phyloP scores from a whole-genome alignment of 2,797 vertebrate species.

The Leptatherina wallacei region DNA sequence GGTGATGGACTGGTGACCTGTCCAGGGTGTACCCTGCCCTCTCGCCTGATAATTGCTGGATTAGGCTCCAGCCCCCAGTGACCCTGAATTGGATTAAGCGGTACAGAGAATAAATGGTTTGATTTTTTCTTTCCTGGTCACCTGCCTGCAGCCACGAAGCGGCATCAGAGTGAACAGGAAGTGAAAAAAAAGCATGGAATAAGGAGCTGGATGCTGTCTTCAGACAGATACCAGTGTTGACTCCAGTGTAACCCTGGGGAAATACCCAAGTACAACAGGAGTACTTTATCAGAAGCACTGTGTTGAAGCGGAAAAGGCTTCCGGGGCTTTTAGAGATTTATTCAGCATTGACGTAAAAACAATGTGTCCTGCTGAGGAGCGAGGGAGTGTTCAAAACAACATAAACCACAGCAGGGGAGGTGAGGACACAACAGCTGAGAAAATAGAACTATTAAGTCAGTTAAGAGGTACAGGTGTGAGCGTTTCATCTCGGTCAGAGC shows the following conservation, averaged over 20 bases:
- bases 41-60: too few species aligned
- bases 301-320: conserved; percentile 7
- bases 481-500: neutral
- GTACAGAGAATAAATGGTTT: too few species aligned
- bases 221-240: conserved; percentile 4
- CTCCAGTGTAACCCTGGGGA: conserved; percentile 20
- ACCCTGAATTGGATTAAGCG: too few species aligned
- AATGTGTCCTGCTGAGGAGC: conserved; percentile 1
- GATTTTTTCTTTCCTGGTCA: neutral
- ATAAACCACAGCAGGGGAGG: neutral
- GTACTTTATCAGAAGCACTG: conserved; percentile 17
- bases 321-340: conserved; percentile 12
- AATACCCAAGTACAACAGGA: conserved; percentile 23
- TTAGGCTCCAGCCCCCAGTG: too few species aligned
- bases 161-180: neutral
- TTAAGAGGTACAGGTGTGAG: neutral
- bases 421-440: neutral
- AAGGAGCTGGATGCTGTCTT: neutral
- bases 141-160: neutral
- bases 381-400: neutral
- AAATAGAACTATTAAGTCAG: neutral
- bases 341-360: conserved; percentile 1
- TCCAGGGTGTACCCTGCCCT: too few species aligned
- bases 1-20: too few species aligned
- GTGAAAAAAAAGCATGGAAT: neutral